A percentile compares a stretch with the other conserved stretches of the same genome.
Evolutionary conservation across 92 coral and sea anemone species (phyloP).

Genomic region (Heteractis magnifica): DNA sequence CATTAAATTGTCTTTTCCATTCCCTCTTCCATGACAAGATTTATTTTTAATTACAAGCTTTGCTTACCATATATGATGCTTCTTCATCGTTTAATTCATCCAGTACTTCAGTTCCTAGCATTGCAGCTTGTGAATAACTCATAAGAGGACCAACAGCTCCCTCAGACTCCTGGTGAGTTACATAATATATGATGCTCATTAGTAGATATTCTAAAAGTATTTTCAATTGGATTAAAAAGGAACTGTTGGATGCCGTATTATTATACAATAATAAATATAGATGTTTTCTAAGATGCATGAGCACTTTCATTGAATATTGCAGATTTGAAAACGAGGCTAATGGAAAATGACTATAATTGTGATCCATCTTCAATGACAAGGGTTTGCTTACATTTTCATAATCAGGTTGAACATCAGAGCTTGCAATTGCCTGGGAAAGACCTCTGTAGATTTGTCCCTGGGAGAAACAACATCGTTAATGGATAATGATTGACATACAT

Average conservation of each 20-base stretch:
- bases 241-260: too few species aligned
- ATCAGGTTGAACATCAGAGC: neutral
- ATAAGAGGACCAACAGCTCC: conserved; percentile 6
- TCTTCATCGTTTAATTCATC: conserved; percentile 71
- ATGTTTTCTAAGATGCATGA: too few species aligned
- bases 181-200: too few species aligned
- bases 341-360: too few species aligned
- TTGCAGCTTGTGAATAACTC: conserved; percentile 76
- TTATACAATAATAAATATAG: too few species aligned
- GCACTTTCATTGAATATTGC: too few species aligned
- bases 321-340: too few species aligned
- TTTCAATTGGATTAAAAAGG: too few species aligned
- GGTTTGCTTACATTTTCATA: neutral
- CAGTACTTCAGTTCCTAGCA: conserved; percentile 57
- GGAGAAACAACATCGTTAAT: neutral
- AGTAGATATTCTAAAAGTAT: too few species aligned
- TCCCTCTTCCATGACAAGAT: neutral
- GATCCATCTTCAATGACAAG: neutral
- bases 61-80: conserved; percentile 61
- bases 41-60: too few species aligned
- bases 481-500: too few species aligned
- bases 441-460: conserved; percentile 48
- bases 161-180: neutral
- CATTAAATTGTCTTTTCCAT: too few species aligned
- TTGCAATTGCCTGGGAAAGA: neutral